Conservation (phyloP, 1,140 invertebrate species). For the Bombus terrestris region DNA sequence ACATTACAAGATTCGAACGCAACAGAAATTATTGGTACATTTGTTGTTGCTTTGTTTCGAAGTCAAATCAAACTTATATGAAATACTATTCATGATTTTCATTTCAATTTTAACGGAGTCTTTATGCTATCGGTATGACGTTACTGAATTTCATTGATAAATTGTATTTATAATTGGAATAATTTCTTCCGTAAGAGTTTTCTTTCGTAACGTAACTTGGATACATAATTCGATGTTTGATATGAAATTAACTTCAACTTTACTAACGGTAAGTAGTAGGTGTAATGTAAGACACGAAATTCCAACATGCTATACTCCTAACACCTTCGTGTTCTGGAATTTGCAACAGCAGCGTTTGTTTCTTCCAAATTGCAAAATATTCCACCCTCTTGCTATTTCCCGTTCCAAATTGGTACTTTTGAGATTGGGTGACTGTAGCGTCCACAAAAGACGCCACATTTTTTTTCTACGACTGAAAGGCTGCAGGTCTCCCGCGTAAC, state of each 20-base stretch:
- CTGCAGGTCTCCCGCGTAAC: constrained; percentile 20
- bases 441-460: neutral
- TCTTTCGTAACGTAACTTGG: too few species aligned
- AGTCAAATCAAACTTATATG: accelerated
- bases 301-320: neutral
- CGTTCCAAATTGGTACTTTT: neutral
- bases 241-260: neutral
- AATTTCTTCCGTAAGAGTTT: too few species aligned
- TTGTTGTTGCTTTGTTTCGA: too few species aligned
- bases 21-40: neutral
- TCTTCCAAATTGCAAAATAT: neutral
- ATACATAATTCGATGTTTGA: neutral
- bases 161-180: too few species aligned
- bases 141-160: too few species aligned
- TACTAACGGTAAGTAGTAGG: neutral
- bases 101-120: too few species aligned
- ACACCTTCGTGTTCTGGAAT: neutral
- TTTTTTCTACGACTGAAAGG: constrained; percentile 5
- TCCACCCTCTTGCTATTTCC: neutral
- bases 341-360: neutral
- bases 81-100: too few species aligned
- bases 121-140: accelerated
- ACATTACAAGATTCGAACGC: neutral
- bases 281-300: neutral
- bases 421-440: neutral